Percentiles rank a stretch among this genome's conserved stretches.
Conservation (phyloP, 1,140 invertebrate genomes). For the Proctacanthus coquilletti region DNA sequence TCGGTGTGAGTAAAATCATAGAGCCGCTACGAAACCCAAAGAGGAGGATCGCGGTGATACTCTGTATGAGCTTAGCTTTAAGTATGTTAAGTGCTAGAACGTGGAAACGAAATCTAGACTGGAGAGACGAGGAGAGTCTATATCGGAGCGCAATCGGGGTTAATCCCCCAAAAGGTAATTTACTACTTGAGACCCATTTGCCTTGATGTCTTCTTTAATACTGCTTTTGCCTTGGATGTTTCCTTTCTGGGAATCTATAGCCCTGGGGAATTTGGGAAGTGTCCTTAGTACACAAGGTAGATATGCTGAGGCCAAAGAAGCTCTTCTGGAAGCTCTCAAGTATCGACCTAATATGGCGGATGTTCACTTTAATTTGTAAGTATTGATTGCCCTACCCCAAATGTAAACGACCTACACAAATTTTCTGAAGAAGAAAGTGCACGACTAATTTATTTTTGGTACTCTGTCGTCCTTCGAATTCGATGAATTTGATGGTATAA, state of each 20-base stretch:
- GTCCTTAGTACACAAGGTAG: slow-evolving; percentile 75
- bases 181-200: no score
- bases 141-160: slow-evolving; percentile 80
- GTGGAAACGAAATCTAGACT: slow-evolving; percentile 70
- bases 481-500: no score
- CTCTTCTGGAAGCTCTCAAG: slow-evolving; percentile 69
- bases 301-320: slow-evolving; percentile 69
- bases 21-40: slow-evolving; percentile 25
- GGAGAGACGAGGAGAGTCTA: slow-evolving; percentile 82
- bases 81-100: slow-evolving; percentile 62
- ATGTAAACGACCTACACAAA: no score
- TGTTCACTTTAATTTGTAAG: slow-evolving; percentile 95
- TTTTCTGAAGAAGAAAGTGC: no score
- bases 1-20: slow-evolving; percentile 45
- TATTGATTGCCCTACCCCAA: slow-evolving; percentile 29
- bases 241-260: no score
- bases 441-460: no score
- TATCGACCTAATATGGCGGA: slow-evolving; percentile 91
- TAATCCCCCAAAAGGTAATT: slow-evolving; percentile 95
- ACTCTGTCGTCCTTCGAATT: no score
- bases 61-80: slow-evolving; percentile 41
- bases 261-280: slow-evolving; percentile 85
- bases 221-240: slow-evolving; percentile 1
- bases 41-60: slow-evolving; percentile 30
- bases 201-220: background rate